These are phyloP conservation scores for Limulus polyphemus DNA, from an alignment of 2,888 invertebrate species.

Conservation along the genomic window DNA sequence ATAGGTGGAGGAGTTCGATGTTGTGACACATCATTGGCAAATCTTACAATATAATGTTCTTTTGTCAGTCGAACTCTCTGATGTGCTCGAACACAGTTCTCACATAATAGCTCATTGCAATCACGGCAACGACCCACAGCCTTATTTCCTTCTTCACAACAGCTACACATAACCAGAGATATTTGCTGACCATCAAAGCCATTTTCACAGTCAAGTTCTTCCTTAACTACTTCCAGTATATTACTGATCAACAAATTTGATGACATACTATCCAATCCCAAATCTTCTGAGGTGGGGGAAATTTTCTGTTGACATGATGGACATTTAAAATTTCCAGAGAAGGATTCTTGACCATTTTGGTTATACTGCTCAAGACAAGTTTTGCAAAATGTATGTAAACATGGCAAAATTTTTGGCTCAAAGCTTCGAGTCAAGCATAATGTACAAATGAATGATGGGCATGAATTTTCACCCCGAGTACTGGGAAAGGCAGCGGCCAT, in stretches of 20 bases:
- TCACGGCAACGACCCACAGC: slow-evolving; percentile 58
- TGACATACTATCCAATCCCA: slow-evolving; percentile 32
- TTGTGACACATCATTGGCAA: slow-evolving; percentile 20
- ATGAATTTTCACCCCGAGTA: no score
- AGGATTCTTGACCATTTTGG: slow-evolving; percentile 11
- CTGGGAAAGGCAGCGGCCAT: no score
- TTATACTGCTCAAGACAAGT: slow-evolving; percentile 33
- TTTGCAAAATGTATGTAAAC: slow-evolving; percentile 36
- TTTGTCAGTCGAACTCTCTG: slow-evolving; percentile 55
- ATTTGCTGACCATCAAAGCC: slow-evolving; percentile 25
- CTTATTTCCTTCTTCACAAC: slow-evolving; percentile 47
- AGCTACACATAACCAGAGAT: slow-evolving; percentile 27
- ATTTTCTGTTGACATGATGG: slow-evolving; percentile 31
- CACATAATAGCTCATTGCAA: slow-evolving; percentile 61
- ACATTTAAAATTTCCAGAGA: slow-evolving; percentile 30
- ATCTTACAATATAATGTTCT: slow-evolving; percentile 46
- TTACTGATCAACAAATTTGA: slow-evolving; percentile 34
- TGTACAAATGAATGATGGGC: slow-evolving; percentile 34
- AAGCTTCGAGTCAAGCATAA: slow-evolving; percentile 33
- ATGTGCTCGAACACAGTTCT: slow-evolving; percentile 57
- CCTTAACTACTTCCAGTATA: slow-evolving; percentile 34
- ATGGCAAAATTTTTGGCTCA: slow-evolving; percentile 36
- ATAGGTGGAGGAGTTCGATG: no score
- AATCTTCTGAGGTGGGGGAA: slow-evolving; percentile 29
- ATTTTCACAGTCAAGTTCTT: slow-evolving; percentile 33